Percentiles rank a stretch among this genome's conserved stretches.
Conservation (phyloP, 2,888 invertebrate species). For the Drosophila nr. fundita region DNA sequence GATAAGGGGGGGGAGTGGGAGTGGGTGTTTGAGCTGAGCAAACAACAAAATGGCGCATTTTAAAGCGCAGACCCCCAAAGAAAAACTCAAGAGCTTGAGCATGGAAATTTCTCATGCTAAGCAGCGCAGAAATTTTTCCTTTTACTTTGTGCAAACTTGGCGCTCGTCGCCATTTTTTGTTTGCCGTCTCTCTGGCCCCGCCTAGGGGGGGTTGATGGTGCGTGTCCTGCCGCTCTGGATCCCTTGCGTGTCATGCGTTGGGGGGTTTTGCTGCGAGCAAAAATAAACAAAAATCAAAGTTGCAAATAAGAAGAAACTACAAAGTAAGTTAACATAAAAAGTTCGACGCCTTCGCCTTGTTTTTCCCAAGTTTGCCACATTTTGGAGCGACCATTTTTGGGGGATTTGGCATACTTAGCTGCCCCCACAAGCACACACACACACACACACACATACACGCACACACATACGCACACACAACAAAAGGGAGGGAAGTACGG, state of each 20-base stretch:
- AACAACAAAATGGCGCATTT: conserved; percentile 81
- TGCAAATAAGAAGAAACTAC: conserved; percentile 82
- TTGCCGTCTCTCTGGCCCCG: conserved; percentile 8
- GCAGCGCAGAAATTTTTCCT: conserved; percentile 56
- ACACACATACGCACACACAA: neutral
- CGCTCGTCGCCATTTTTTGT: conserved; percentile 71
- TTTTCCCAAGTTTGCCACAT: conserved; percentile 70
- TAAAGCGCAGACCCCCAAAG: conserved; percentile 62
- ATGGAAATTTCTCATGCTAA: conserved; percentile 57
- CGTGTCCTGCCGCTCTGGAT: conserved; percentile 23
- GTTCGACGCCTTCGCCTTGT: conserved; percentile 78
- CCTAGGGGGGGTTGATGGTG: conserved; percentile 11
- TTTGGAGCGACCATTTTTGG: conserved; percentile 13
- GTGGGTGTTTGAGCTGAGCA: conserved; percentile 35
- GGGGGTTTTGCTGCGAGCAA: conserved; percentile 71
- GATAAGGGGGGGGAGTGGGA: neutral
- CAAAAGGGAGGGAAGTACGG: conserved; percentile 20
- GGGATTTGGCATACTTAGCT: conserved; percentile 62
- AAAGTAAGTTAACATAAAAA: conserved; percentile 81
- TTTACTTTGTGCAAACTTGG: conserved; percentile 64
- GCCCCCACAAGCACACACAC: conserved; percentile 16
- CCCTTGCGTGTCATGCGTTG: conserved; percentile 28
- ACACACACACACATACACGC: neutral
- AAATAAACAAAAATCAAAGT: conserved; percentile 85
- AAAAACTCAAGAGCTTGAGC: conserved; percentile 40